Percentiles rank a stretch among this genome's conserved stretches.
phyloP scores from a whole-genome alignment of 2,797 vertebrate species.

The Silurus aristotelis region DNA sequence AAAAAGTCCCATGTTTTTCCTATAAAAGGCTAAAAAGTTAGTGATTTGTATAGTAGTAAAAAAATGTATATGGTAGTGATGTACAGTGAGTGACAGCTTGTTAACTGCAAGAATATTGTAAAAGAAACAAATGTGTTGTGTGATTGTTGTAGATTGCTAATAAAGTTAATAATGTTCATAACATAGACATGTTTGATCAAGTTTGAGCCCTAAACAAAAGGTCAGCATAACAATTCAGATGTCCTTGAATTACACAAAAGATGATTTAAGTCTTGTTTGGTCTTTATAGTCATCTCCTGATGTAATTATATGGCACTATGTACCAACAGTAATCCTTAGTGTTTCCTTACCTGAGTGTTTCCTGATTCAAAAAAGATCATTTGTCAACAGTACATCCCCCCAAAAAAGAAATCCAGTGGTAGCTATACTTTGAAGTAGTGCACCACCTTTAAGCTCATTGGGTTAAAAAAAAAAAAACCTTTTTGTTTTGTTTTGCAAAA shows the following conservation, averaged over 20 bases:
- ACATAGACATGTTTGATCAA: background rate
- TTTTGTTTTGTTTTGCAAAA: background rate
- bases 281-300: background rate
- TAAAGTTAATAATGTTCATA: background rate
- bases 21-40: too few species aligned
- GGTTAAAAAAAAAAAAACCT: background rate
- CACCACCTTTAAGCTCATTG: background rate
- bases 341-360: background rate
- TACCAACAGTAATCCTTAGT: background rate
- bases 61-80: too few species aligned
- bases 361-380: background rate
- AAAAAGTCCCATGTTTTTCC: too few species aligned
- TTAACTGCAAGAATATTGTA: background rate
- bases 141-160: background rate
- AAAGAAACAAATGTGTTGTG: background rate
- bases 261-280: background rate
- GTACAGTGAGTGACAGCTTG: background rate
- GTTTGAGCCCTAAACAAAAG: background rate
- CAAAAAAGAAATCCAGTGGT: background rate
- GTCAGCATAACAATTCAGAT: background rate
- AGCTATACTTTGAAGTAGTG: background rate
- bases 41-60: too few species aligned
- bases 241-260: background rate
- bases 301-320: background rate
- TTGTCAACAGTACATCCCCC: background rate